Base-by-base conservation (phyloP, 2,888 invertebrate species). In the Microctonus aethiopoides region DNA sequence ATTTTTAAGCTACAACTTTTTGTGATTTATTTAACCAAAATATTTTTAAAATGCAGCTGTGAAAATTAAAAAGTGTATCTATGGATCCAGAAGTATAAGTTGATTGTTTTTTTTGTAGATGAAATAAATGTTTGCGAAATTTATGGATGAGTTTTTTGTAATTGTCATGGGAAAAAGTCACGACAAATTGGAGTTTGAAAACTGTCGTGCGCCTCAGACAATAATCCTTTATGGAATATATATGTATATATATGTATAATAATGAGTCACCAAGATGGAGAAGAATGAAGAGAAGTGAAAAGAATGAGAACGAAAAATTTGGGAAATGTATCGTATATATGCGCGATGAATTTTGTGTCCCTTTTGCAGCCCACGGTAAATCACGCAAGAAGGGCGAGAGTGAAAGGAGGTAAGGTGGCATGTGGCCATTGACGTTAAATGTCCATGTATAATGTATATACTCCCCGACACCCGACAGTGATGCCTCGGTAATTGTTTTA, bases 401-500 rank as follows among this genome's bases (percentile, higher is more conserved):
- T 29, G 20, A 26, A 32, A 39, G 22, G 20, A 56, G 54, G 11
- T 32, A 52, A 56, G 34, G 39, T 46, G 32, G 32, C 57, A 64
- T 56, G 54, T 32, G 16, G 13, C 24, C 26, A 56, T 24, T 56
- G 29, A 56, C 56, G 29, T 29, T 26, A 13, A 56, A 13, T 57
- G 57, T 57, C 13, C n/a, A 32, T 13, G 22, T 29, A 64, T 52
- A 32, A 64, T 52, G 22, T 13, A 32, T 13, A 32, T 6, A 65
- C 36, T 22, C 46, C 64, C 39, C 32, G 52, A 51, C 60, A 32
- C 22, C 65, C 69, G 29, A 46, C 65, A 34, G 65, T 75, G 73
- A 78, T 73, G 72, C 68, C 68, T 65, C 20, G 68, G 74, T 80
- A 79, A 80, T 81, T 78, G 77, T 77, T 79, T 80, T 81, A 80